Evolutionary conservation across 2,888 invertebrate genomes (phyloP).

Genomic region (Synanthedon formicaeformis): DNA sequence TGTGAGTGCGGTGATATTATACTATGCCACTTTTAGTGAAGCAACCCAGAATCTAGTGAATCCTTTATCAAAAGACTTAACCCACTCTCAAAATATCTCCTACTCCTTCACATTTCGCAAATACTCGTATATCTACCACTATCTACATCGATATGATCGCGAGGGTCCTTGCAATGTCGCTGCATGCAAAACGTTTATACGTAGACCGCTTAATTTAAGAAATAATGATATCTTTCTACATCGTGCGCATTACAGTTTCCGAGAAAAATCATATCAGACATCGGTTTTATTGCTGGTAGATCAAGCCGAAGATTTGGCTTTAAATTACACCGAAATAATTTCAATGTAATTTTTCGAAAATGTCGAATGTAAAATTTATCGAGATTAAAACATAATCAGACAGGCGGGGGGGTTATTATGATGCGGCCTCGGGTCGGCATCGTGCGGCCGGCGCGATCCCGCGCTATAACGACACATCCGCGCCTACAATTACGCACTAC

Average conservation of each 20-base stretch:
- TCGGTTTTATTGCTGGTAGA: conserved; percentile 27
- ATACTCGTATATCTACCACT: background rate
- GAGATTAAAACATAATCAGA: conserved; percentile 35
- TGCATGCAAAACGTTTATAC: background rate
- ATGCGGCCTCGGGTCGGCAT: conserved; percentile 9
- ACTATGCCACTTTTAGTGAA: too few relatives aligned
- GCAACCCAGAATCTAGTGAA: too few relatives aligned
- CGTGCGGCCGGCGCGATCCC: background rate
- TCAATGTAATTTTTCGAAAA: conserved; percentile 34
- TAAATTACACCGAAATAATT: conserved; percentile 13
- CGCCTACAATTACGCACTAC: background rate
- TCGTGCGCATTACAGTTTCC: conserved; percentile 22
- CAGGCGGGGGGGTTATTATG: conserved; percentile 14
- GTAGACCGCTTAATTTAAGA: background rate
- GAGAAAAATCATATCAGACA: conserved; percentile 32
- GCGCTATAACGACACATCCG: background rate
- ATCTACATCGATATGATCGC: background rate
- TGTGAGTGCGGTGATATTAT: too few relatives aligned
- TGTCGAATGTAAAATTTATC: conserved; percentile 26
- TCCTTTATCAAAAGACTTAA: too few relatives aligned
- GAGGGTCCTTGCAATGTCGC: background rate
- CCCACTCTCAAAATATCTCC: too few relatives aligned
- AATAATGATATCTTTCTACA: conserved; percentile 12
- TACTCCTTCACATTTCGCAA: too few relatives aligned
- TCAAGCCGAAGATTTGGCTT: conserved; percentile 8